Percentiles rank a stretch among this genome's conserved stretches.
phyloP scores from a whole-genome alignment of 2,113 vertebrate species.

The Struthio camelus region DNA sequence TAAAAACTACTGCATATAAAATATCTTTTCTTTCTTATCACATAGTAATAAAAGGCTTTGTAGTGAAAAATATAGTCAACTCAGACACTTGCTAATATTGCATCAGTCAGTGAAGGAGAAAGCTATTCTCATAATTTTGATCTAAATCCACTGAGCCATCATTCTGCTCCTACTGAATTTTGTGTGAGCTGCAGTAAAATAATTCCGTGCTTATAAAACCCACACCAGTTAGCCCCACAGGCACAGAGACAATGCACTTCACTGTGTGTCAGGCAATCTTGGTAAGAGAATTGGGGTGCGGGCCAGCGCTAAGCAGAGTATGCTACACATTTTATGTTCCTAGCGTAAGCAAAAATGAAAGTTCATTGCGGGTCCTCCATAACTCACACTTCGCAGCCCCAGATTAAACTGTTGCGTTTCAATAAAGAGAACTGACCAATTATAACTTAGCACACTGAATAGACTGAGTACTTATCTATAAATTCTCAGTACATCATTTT shows the following conservation, averaged over 20 bases:
- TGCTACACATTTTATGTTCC: neutral
- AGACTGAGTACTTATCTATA: neutral
- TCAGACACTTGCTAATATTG: neutral
- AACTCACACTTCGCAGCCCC: neutral
- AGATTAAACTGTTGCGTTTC: neutral
- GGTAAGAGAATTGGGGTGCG: too few species aligned
- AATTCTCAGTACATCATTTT: neutral
- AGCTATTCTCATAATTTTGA: neutral
- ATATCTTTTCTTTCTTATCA: neutral
- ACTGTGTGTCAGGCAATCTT: neutral
- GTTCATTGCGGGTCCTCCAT: neutral
- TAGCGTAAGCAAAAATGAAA: neutral
- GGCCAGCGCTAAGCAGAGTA: neutral
- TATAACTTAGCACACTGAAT: neutral
- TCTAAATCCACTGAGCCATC: neutral
- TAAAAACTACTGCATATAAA: neutral
- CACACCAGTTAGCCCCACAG: neutral
- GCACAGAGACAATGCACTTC: neutral
- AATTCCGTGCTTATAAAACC: neutral
- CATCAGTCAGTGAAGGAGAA: neutral
- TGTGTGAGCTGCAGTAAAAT: neutral
- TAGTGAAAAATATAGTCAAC: neutral
- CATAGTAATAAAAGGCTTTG: neutral
- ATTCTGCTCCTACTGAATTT: neutral
- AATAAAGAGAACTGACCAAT: neutral